Evolutionary conservation across 2,888 invertebrate genomes (phyloP).

Genomic region (Ceramica pisi): DNA sequence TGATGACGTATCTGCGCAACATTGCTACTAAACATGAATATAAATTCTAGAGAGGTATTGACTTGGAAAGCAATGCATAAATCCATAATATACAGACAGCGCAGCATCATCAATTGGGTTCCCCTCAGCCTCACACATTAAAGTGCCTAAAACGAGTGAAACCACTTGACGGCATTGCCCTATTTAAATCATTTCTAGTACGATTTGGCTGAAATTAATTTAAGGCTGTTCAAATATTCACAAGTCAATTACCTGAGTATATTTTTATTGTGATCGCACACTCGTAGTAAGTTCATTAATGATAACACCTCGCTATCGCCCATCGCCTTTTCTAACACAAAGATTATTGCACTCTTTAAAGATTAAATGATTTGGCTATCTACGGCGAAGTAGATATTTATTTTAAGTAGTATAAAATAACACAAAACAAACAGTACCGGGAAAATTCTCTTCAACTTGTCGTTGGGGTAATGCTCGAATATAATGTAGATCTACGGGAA

Average conservation of each 20-base stretch:
- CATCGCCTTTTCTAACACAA: slow-evolving; percentile 25
- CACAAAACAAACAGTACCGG: background rate
- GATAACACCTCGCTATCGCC: slow-evolving; percentile 8
- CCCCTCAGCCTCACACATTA: background rate
- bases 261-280: slow-evolving; percentile 14
- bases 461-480: no score
- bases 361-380: slow-evolving; percentile 27
- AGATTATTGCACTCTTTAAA: slow-evolving; percentile 30
- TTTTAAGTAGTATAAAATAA: background rate
- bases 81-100: background rate
- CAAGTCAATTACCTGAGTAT: slow-evolving; percentile 1
- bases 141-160: background rate
- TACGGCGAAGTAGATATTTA: slow-evolving; percentile 12
- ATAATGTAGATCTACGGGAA: no score
- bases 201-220: background rate
- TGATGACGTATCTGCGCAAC: no score
- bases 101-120: background rate
- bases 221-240: background rate
- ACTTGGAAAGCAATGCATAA: no score
- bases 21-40: no score
- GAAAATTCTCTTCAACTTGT: background rate
- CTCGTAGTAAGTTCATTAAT: slow-evolving; percentile 12
- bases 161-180: background rate
- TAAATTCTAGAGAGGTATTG: no score
- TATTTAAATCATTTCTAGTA: background rate